Conservation (phyloP, 2,113 vertebrate genomes). For the Vicugna pacos region DNA sequence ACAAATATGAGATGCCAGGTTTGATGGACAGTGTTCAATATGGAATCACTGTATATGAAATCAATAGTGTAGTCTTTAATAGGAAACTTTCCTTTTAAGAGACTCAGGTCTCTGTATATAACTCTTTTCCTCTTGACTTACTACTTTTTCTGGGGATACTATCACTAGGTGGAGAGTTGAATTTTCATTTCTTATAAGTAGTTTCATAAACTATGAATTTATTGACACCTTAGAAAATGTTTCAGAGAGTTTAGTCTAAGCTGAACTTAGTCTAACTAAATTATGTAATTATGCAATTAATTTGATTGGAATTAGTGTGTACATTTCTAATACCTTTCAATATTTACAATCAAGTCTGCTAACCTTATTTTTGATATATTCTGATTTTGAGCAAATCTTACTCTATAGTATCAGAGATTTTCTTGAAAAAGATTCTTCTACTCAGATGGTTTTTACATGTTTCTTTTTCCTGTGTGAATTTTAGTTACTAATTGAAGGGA, state of each 20-base stretch:
- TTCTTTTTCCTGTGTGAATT: background rate
- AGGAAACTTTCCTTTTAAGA: background rate
- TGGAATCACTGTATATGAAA: background rate
- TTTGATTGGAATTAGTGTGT: background rate
- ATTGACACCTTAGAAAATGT: background rate
- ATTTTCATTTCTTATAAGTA: background rate
- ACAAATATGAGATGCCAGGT: background rate
- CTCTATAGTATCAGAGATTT: background rate
- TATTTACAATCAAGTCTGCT: background rate
- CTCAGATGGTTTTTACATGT: background rate
- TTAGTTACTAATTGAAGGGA: slow-evolving; percentile 10
- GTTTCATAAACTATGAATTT: background rate
- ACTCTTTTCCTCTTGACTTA: background rate
- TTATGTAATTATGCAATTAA: background rate
- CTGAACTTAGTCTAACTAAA: background rate
- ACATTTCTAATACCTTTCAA: background rate
- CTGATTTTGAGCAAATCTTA: background rate
- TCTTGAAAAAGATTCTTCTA: background rate
- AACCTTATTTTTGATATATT: background rate
- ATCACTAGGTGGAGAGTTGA: background rate
- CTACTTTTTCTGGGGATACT: slow-evolving; percentile 43
- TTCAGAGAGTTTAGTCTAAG: background rate
- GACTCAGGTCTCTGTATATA: background rate
- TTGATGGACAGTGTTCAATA: background rate
- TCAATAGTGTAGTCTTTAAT: background rate